phyloP scores from a whole-genome alignment of 2,797 vertebrate species.

The Cirrhinus mrigala region DNA sequence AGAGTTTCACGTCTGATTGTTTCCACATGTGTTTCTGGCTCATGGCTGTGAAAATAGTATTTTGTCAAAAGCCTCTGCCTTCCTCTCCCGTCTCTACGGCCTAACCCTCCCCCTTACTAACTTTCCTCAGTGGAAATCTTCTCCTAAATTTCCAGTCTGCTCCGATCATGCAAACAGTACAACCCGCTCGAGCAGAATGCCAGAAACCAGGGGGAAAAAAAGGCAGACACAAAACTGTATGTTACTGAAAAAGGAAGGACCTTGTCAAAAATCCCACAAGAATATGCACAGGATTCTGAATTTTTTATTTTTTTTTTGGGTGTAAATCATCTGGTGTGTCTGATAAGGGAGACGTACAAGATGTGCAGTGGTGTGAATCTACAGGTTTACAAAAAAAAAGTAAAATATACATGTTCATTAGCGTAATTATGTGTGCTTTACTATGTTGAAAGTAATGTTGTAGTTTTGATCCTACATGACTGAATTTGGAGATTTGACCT shows the following conservation, averaged over 20 bases:
- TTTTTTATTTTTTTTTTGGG: too few species aligned
- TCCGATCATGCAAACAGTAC: not conserved
- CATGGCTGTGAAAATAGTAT: conserved; percentile 25
- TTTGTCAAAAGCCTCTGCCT: conserved; percentile 17
- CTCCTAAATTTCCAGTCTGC: not conserved
- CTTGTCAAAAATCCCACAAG: not conserved
- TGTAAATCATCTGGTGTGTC: not conserved
- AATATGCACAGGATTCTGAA: not conserved
- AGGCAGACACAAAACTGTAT: too few species aligned
- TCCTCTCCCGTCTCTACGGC: conserved; percentile 27
- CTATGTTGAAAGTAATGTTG: not conserved
- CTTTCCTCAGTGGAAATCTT: not conserved
- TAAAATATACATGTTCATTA: not conserved
- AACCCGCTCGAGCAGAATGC: not conserved
- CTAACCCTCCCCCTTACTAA: conserved; percentile 8
- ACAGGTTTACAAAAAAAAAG: not conserved
- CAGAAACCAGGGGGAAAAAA: not conserved
- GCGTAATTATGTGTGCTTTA: not conserved
- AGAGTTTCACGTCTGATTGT: conserved; percentile 76
- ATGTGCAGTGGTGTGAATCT: not conserved
- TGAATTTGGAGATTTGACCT: not conserved
- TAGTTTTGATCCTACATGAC: not conserved
- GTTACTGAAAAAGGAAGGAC: not conserved
- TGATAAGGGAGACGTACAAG: too few species aligned
- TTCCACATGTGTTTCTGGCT: conserved; percentile 79